Percentiles rank a stretch among this genome's conserved stretches.
phyloP scores from a whole-genome alignment of 2,888 invertebrate genomes.

The Lasiommata megera region DNA sequence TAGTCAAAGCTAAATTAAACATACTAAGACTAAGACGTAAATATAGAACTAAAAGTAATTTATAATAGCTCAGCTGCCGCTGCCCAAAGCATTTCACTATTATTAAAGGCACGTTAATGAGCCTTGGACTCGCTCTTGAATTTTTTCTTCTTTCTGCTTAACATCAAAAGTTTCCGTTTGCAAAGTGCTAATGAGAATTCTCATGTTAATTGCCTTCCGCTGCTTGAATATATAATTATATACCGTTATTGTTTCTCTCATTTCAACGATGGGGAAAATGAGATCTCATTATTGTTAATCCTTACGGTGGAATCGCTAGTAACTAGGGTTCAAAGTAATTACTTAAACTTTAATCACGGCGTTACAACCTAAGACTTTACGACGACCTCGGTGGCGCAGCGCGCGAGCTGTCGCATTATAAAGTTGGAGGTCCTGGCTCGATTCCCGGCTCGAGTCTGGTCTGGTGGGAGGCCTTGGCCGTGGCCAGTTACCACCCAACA shows the following conservation, averaged over 20 bases:
- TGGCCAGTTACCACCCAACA: too few species aligned
- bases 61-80: conserved; percentile 35
- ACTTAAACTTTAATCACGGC: too few species aligned
- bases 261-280: conserved; percentile 50
- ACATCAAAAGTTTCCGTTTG: conserved; percentile 76
- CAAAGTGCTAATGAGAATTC: conserved; percentile 73
- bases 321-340: too few species aligned
- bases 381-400: too few species aligned
- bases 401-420: too few species aligned
- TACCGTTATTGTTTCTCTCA: conserved; percentile 65
- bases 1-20: too few species aligned
- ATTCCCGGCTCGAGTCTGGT: too few species aligned
- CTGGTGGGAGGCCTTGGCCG: too few species aligned
- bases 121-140: conserved; percentile 61
- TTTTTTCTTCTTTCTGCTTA: conserved; percentile 65
- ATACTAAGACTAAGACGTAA: too few species aligned
- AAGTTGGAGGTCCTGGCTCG: too few species aligned
- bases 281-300: conserved; percentile 42
- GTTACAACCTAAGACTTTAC: too few species aligned
- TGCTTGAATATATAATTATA: conserved; percentile 73
- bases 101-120: conserved; percentile 73
- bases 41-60: conserved; percentile 2
- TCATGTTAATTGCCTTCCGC: conserved; percentile 71
- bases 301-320: neutral
- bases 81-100: conserved; percentile 56